phyloP scores from a whole-genome alignment of 2,888 invertebrate species.

The Scelioninae gen. 2 region DNA sequence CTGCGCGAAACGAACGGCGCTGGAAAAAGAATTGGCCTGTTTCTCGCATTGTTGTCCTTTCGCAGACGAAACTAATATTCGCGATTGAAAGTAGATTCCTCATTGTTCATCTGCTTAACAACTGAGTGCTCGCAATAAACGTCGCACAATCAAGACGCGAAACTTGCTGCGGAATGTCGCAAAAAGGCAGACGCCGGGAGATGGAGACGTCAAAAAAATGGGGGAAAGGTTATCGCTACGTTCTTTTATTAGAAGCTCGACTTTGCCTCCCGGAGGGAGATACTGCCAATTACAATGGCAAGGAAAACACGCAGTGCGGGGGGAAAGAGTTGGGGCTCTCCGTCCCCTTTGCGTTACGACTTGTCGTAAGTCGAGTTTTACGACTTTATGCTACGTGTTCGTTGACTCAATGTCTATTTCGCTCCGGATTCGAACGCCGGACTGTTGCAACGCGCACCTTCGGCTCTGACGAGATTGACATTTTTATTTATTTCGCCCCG shows the following conservation, averaged over 20 bases:
- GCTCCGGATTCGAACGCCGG: constrained; percentile 40
- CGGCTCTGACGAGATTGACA: constrained; percentile 71
- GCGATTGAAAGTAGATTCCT: constrained; percentile 57
- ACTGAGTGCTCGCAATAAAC: constrained; percentile 70
- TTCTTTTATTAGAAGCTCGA: constrained; percentile 63
- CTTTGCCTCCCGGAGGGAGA: constrained; percentile 62
- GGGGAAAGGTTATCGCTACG: constrained; percentile 39
- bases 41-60: constrained; percentile 24
- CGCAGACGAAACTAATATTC: constrained; percentile 51
- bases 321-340: constrained; percentile 60
- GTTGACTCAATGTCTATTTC: constrained; percentile 64
- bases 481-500: constrained; percentile 71
- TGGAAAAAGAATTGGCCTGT: constrained; percentile 10
- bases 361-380: constrained; percentile 72
- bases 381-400: constrained; percentile 73
- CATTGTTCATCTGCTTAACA: constrained; percentile 65
- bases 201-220: constrained; percentile 30
- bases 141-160: constrained; percentile 61
- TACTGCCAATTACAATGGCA: constrained; percentile 60
- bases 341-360: constrained; percentile 67
- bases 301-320: constrained; percentile 45
- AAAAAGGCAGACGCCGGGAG: constrained; percentile 18
- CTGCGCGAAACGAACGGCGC: constrained; percentile 14
- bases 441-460: constrained; percentile 45
- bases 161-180: constrained; percentile 60